phyloP scores from a whole-genome alignment of 2,113 vertebrate species.

The Willisornis vidua region DNA sequence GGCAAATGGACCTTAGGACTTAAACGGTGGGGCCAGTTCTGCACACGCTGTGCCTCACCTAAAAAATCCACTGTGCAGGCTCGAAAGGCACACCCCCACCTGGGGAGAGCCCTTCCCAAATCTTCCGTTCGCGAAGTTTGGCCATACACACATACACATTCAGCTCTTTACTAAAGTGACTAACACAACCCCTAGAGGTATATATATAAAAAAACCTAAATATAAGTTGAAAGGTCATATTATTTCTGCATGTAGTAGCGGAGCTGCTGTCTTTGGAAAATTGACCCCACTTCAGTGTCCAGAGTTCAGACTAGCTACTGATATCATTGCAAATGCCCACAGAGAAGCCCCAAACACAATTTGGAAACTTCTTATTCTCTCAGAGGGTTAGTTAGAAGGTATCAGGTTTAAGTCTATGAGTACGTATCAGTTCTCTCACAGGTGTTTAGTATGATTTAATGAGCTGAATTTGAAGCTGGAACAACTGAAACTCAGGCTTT shows the following conservation, averaged over 20 bases:
- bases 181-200: not conserved
- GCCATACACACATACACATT: too few species aligned
- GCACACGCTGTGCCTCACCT: too few species aligned
- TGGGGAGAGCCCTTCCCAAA: too few species aligned
- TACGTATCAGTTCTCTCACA: not conserved
- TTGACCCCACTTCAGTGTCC: not conserved
- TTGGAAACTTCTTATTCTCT: not conserved
- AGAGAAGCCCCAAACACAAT: not conserved
- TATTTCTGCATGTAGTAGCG: not conserved
- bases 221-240: not conserved
- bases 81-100: too few species aligned
- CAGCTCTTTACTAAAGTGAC: not conserved
- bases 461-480: not conserved
- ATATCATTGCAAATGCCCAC: not conserved
- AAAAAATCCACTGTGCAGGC: too few species aligned
- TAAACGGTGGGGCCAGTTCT: too few species aligned
- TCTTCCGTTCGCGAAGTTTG: too few species aligned
- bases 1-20: too few species aligned
- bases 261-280: not conserved
- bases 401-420: not conserved
- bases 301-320: not conserved
- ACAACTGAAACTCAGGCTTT: not conserved
- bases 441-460: not conserved
- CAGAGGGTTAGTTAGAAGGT: not conserved
- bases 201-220: not conserved